phyloP scores from a whole-genome alignment of 2,797 vertebrate genomes.

The Lagodon rhomboides region DNA sequence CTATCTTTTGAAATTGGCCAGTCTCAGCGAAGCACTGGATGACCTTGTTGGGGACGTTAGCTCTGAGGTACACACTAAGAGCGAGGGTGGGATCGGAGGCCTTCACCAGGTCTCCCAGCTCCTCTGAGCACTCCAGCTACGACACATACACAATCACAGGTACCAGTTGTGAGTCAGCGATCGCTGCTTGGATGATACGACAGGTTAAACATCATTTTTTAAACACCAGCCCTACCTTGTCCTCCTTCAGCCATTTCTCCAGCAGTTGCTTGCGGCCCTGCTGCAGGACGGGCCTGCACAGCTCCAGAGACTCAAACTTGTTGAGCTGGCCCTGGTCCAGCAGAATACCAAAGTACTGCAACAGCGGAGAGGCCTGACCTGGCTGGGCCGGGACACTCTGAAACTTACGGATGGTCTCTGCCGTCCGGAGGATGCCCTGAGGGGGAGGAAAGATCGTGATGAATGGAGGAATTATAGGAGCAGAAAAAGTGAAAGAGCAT shows the following conservation, averaged over 20 bases:
- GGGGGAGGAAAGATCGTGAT: conserved; percentile 3
- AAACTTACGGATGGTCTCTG: conserved; percentile 93
- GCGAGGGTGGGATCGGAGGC: conserved; percentile 91
- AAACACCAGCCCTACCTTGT: conserved; percentile 87
- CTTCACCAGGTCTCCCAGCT: conserved; percentile 94
- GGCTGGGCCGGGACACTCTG: conserved; percentile 93
- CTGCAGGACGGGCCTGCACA: conserved; percentile 93
- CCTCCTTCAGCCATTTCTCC: conserved; percentile 97
- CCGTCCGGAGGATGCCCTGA: conserved; percentile 92
- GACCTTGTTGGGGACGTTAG: conserved; percentile 94
- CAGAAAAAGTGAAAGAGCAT: neutral
- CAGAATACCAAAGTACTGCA: conserved; percentile 95
- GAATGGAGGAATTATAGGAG: conserved; percentile 8
- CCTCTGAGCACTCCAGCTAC: conserved; percentile 95
- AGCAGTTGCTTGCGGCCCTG: conserved; percentile 94
- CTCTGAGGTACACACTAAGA: conserved; percentile 94
- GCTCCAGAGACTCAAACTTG: conserved; percentile 93
- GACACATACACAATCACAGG: conserved; percentile 42
- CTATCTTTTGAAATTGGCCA: conserved; percentile 95
- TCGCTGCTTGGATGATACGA: neutral
- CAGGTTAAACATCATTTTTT: neutral
- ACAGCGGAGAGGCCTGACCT: conserved; percentile 92
- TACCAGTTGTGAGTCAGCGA: neutral
- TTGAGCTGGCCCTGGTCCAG: conserved; percentile 95
- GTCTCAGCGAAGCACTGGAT: conserved; percentile 98